phyloP scores from a whole-genome alignment of 2,113 vertebrate genomes.

The Microcebus griseorufus region DNA sequence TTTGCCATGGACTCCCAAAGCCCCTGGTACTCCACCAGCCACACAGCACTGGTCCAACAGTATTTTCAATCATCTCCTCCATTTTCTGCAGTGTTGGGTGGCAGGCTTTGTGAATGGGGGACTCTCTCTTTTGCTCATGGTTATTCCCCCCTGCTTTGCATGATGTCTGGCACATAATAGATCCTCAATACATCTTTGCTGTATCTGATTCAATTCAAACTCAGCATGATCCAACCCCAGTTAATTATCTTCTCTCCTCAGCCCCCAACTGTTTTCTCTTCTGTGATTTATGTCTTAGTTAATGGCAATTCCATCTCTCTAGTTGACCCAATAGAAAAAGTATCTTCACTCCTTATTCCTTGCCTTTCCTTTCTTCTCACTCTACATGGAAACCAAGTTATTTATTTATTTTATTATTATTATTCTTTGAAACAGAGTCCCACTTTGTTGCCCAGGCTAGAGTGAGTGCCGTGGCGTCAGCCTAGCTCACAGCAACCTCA shows the following conservation, averaged over 20 bases:
- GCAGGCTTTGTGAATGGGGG: not conserved
- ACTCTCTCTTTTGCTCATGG: not conserved
- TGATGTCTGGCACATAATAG: not conserved
- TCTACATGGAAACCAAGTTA: not conserved
- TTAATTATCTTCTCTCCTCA: constrained; percentile 45
- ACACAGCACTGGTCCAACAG: no score
- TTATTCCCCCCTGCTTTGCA: not conserved
- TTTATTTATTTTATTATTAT: no score
- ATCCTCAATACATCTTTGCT: constrained; percentile 3
- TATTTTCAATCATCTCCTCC: not conserved
- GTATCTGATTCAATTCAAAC: constrained; percentile 35
- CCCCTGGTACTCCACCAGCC: not conserved
- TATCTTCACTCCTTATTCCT: not conserved
- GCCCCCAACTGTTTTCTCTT: not conserved
- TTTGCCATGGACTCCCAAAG: not conserved
- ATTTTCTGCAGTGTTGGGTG: not conserved
- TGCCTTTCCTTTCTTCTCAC: not conserved
- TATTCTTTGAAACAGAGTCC: no score
- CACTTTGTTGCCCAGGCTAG: no score
- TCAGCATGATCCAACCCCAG: constrained; percentile 13
- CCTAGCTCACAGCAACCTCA: no score
- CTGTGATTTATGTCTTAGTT: constrained; percentile 44
- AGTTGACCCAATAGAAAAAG: not conserved
- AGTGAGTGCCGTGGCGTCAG: no score
- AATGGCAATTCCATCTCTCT: not conserved